A percentile compares a stretch with the other conserved stretches of the same genome.
Conservation (phyloP, 2,113 vertebrate species). For the Dissostichus mawsoni region DNA sequence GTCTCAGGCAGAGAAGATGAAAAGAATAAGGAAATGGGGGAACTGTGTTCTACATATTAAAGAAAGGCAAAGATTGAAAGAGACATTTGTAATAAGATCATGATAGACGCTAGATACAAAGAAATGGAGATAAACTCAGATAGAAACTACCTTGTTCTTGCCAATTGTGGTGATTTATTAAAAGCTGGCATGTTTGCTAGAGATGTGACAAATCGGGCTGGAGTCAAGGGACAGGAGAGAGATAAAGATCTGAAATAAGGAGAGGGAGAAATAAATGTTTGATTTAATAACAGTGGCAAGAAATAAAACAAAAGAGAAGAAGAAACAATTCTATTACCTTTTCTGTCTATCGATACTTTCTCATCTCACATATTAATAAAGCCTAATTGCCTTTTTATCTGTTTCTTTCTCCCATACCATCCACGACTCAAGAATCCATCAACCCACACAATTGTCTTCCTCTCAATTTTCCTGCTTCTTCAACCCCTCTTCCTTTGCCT, state of each 20-base stretch:
- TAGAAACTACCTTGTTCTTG: conserved; percentile 2
- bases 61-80: conserved; percentile 27
- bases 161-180: conserved; percentile 46
- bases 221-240: conserved; percentile 23
- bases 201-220: conserved; percentile 19
- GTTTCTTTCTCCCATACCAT: conserved; percentile 29
- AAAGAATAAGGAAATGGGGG: conserved; percentile 37
- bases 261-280: conserved; percentile 10
- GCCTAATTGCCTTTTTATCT: conserved; percentile 40
- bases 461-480: conserved; percentile 3
- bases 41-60: conserved; percentile 51
- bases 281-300: conserved; percentile 10
- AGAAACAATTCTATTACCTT: conserved; percentile 9
- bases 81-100: conserved; percentile 34
- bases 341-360: conserved; percentile 23
- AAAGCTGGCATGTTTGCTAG: conserved; percentile 18
- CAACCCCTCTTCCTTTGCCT: not conserved
- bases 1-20: conserved; percentile 60
- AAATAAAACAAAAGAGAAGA: not conserved
- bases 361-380: conserved; percentile 40
- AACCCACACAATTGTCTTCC: conserved; percentile 18
- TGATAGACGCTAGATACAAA: conserved; percentile 10
- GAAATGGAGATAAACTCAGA: conserved; percentile 16
- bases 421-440: conserved; percentile 22
- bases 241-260: not conserved